phyloP scores from a whole-genome alignment of 2,888 invertebrate genomes.

The Caradrina clavipalpis region DNA sequence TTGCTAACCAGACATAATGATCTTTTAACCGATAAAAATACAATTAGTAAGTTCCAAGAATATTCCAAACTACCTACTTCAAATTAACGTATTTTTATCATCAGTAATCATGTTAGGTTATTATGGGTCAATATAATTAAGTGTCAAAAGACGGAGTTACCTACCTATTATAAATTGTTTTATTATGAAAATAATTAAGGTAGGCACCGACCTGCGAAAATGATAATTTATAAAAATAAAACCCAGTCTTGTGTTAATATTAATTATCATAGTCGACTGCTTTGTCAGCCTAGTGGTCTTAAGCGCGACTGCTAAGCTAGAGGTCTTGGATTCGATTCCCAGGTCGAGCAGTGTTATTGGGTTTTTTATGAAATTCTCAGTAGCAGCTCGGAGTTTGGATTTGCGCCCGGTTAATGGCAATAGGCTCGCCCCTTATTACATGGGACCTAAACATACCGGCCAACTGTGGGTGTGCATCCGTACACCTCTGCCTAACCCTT shows the following conservation, averaged over 20 bases:
- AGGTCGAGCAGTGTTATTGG: too few relatives aligned
- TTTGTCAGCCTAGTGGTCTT: too few relatives aligned
- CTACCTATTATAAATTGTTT: neutral
- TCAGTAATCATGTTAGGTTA: slow-evolving; percentile 17
- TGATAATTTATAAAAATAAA: slow-evolving; percentile 4
- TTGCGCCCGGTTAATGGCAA: too few relatives aligned
- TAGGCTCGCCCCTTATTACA: too few relatives aligned
- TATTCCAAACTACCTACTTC: slow-evolving; percentile 1
- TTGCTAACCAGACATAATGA: slow-evolving; percentile 17
- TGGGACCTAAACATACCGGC: too few relatives aligned
- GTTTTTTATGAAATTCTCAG: too few relatives aligned
- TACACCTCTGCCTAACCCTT: too few relatives aligned
- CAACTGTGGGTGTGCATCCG: too few relatives aligned
- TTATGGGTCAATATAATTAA: slow-evolving; percentile 34
- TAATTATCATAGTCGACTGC: too few relatives aligned
- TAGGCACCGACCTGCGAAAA: neutral
- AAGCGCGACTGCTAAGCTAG: too few relatives aligned
- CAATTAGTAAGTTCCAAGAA: slow-evolving; percentile 27
- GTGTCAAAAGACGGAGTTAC: neutral
- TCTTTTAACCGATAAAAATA: slow-evolving; percentile 31
- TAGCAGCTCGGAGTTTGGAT: too few relatives aligned
- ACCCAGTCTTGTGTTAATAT: neutral
- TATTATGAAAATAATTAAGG: neutral
- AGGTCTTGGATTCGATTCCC: too few relatives aligned
- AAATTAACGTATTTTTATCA: slow-evolving; percentile 34